Evolutionary conservation across 2,888 invertebrate genomes (phyloP), one percentile per base, ranked within the genome.

Genomic region (Ptilodon capucinus): DNA sequence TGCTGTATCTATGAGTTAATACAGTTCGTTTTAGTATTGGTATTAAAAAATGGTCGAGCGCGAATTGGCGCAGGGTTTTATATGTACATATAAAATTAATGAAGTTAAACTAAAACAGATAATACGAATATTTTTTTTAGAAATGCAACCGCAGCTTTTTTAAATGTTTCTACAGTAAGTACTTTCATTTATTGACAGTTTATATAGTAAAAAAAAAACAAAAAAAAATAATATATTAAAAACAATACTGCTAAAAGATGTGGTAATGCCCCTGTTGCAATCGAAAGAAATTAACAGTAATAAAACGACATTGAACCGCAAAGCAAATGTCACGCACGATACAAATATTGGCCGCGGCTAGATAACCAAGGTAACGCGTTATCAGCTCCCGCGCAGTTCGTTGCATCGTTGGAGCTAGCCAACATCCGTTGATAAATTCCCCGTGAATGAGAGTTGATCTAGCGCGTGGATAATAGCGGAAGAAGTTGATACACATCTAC

Each of bases 341-440:
- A 46, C 23, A n/a, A 44, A 47, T 44, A 44, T 16, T 40, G 28
- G 42, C 16, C 46, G 42, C 40, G 53, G 44, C 30, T 50, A 48
- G 62, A 60, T 60, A 53, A 53, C 13, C 30, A 50, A 60, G 44
- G 51, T 49, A 58, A 54, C 42, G 49, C 25, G 40, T 44, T 65
- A 61, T 55, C 53, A 11, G 30, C n/a, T 41, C 42, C 23, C 40
- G 36, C 35, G 16, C 40, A 42, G 13, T 39, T 28, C 41, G 35
- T 19, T 4, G 40, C 42, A 35, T 21, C 40, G 19, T 8, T 19
- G 5, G 16, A 21, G 38, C 25, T 17, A 44, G 41, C 44, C 34
- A 66, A 57, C 57, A 61, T 67, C 60, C 63, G 63, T 52, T 56
- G 51, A 62, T 65, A 62, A 48, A 47, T 48, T 28, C 40, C 17